Evolutionary conservation across 2,797 vertebrate species (phyloP).

Genomic region (Leontocebus nigricollis): DNA sequence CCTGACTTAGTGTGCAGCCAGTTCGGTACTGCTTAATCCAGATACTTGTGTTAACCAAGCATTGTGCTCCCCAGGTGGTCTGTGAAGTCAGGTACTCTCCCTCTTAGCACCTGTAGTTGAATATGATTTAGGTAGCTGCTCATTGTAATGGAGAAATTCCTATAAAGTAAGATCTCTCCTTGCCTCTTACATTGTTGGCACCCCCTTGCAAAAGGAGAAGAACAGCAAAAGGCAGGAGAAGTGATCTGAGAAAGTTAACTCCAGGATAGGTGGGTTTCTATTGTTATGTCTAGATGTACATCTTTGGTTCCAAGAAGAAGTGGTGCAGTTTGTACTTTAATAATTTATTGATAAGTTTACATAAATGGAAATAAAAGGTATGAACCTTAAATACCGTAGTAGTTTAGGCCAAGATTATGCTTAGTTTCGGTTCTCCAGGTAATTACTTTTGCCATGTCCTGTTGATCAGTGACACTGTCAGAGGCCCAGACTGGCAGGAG

Average conservation of each 20-base stretch:
- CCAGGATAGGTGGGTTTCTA: background rate
- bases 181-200: background rate
- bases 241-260: background rate
- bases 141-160: background rate
- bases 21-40: background rate
- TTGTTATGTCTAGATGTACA: background rate
- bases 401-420: background rate
- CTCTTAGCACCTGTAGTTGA: background rate
- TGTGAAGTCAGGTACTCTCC: background rate
- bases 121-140: background rate
- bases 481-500: background rate
- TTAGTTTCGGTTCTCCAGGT: background rate
- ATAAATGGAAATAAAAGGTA: background rate
- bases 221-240: background rate
- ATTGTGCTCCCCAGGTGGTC: background rate
- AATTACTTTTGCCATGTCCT: background rate
- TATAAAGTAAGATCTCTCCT: background rate
- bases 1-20: background rate
- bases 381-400: background rate
- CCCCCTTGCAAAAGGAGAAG: background rate
- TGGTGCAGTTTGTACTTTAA: background rate
- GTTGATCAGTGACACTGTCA: background rate
- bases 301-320: slow-evolving; percentile 6
- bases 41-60: background rate
- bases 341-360: slow-evolving; percentile 17